Conservation (phyloP, 2,797 vertebrate genomes). For the Rhinichthys osculus region DNA sequence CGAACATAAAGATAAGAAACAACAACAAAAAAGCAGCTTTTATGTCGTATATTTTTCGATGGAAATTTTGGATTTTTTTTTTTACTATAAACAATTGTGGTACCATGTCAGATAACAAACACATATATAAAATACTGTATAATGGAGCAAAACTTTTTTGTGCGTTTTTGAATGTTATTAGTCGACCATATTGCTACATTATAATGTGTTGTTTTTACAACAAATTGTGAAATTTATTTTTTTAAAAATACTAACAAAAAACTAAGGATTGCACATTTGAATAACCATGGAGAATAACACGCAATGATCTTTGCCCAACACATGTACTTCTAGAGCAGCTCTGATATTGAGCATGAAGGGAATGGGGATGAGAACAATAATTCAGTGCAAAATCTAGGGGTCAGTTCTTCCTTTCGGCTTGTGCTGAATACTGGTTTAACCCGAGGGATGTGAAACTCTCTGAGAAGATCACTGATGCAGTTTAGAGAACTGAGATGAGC, state of each 20-base stretch:
- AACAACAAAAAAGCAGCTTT: too few species aligned
- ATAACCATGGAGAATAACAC: neutral
- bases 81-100: neutral
- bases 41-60: too few species aligned
- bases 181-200: neutral
- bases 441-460: slow-evolving; percentile 40
- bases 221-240: neutral
- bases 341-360: neutral
- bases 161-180: neutral
- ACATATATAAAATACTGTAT: neutral
- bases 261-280: neutral
- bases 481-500: slow-evolving; percentile 30
- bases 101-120: neutral
- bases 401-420: neutral
- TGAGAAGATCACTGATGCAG: neutral
- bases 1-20: too few species aligned
- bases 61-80: neutral
- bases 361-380: neutral
- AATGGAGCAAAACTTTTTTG: neutral
- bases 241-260: neutral
- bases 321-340: neutral
- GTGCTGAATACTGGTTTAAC: neutral
- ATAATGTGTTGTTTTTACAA: neutral
- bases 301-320: too few species aligned
- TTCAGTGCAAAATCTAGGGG: neutral